Conservation (phyloP, 2,113 vertebrate species). For the Gymnarchus niloticus region DNA sequence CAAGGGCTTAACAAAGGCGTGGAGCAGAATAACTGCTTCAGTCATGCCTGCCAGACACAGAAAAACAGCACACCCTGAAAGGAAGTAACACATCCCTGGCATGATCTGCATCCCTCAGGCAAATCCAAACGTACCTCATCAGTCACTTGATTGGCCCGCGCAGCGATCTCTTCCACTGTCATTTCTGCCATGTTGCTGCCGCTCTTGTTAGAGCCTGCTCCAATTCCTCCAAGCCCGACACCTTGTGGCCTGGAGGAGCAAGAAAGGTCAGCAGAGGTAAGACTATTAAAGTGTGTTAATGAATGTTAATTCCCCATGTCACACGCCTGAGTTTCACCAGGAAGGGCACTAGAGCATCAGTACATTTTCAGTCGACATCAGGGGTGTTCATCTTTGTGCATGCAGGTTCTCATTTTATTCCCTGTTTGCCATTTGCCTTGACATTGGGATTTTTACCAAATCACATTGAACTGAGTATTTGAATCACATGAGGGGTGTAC, state of each 20-base stretch:
- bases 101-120: no score
- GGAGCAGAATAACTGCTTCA: background rate
- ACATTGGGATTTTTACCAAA: no score
- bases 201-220: conserved; percentile 31
- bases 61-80: background rate
- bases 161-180: conserved; percentile 76
- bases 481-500: no score
- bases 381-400: no score
- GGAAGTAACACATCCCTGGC: background rate
- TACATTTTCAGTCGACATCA: no score
- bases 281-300: background rate
- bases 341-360: no score
- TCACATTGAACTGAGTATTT: no score
- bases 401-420: no score
- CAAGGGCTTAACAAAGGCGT: background rate
- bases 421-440: no score
- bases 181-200: conserved; percentile 79
- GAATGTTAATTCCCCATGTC: background rate
- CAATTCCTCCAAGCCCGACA: conserved; percentile 42
- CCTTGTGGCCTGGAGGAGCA: conserved; percentile 51
- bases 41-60: background rate
- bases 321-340: no score
- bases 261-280: conserved; percentile 25
- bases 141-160: conserved; percentile 81
- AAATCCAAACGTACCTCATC: conserved; percentile 75